Conservation (phyloP, 2,888 invertebrate genomes). For the Peribatodes rhomboidaria region DNA sequence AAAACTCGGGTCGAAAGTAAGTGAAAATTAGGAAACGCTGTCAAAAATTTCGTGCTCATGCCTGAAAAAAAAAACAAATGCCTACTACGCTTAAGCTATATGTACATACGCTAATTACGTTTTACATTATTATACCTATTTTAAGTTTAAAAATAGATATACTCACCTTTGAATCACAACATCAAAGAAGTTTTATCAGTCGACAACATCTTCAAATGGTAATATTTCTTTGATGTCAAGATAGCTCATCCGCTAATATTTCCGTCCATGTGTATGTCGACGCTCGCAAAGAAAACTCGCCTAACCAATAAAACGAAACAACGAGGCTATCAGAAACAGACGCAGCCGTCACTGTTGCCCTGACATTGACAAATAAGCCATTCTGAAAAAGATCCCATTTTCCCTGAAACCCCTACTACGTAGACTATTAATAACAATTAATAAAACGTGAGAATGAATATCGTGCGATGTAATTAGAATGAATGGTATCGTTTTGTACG, state of each 20-base stretch:
- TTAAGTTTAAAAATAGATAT: no score
- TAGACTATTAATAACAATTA: constrained; percentile 61
- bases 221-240: constrained; percentile 39
- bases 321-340: constrained; percentile 76
- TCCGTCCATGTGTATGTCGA: constrained; percentile 42
- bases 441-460: constrained; percentile 43
- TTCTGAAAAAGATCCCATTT: constrained; percentile 77
- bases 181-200: no score
- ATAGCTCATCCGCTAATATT: constrained; percentile 45
- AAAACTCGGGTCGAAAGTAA: background rate
- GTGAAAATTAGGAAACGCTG: background rate
- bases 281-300: constrained; percentile 58
- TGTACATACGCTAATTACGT: no score
- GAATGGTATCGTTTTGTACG: constrained; percentile 29
- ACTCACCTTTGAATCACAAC: no score
- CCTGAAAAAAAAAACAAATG: no score
- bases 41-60: no score
- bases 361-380: constrained; percentile 82
- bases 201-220: no score
- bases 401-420: constrained; percentile 69
- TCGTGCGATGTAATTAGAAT: constrained; percentile 51
- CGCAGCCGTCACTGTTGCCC: constrained; percentile 70
- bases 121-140: no score
- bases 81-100: no score
- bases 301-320: constrained; percentile 77